Percentiles rank a stretch among this genome's conserved stretches.
phyloP scores from a whole-genome alignment of 1,140 invertebrate genomes.

The Magallana ariakensis region DNA sequence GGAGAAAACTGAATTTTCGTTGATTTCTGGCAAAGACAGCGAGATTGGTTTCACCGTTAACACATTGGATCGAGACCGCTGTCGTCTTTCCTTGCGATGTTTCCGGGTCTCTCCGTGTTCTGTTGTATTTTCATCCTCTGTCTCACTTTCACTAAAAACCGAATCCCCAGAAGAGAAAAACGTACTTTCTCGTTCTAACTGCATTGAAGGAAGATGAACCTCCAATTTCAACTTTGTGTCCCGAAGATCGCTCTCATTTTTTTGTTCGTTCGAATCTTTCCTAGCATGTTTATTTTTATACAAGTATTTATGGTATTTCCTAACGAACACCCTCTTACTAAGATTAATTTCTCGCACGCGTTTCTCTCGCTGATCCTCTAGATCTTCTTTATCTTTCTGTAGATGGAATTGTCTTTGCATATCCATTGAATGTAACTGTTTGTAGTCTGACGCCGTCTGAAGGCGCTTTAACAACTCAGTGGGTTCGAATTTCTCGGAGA shows the following conservation, averaged over 20 bases:
- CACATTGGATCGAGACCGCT: background rate
- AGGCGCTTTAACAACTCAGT: background rate
- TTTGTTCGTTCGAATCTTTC: background rate
- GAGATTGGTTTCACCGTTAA: constrained; percentile 1
- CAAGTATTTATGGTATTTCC: constrained; percentile 22
- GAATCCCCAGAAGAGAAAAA: background rate
- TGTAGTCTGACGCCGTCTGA: background rate
- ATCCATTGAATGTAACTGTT: background rate
- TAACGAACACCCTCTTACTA: background rate
- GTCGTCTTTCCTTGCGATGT: background rate
- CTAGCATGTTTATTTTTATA: background rate
- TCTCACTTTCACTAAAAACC: constrained; percentile 19
- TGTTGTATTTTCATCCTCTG: background rate
- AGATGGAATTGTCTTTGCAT: background rate
- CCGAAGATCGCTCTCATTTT: background rate
- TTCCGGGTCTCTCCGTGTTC: background rate
- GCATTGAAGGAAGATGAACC: constrained; percentile 1
- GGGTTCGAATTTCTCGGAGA: background rate
- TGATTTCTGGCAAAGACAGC: background rate
- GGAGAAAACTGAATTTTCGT: background rate
- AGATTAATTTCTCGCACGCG: background rate
- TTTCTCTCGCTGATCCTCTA: background rate
- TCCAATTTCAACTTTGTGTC: background rate
- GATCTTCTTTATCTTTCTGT: constrained; percentile 12
- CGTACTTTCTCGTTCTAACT: background rate